Evolutionary conservation across 2,113 vertebrate species (phyloP), one percentile per base, ranked within the genome.

Genomic region (Narcine bancroftii): DNA sequence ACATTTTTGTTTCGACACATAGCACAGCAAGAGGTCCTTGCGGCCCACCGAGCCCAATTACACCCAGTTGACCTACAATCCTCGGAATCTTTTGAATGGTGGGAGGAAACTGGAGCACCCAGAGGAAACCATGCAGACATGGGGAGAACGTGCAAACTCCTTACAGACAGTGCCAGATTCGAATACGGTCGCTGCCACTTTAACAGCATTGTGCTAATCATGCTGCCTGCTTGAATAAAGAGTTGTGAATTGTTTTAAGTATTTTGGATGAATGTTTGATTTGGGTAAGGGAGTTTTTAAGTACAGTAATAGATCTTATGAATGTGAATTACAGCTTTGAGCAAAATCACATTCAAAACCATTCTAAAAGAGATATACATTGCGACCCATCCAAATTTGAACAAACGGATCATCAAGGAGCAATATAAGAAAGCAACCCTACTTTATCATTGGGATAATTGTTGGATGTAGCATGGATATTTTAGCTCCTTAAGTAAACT

Each of bases 341-440:
- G 39, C 13, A 87, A 60, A 79, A 87, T 21, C 85, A 24, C 24
- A 89, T 39, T 63, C 6, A 13, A 47, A 81, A 6, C 83, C 83
- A 89, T 89, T 24, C 56, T 89, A 63, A 89, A 65, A 89, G n/a
- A 0, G 21, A 21, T 56, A 65, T 47, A 33, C 47, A 47, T 91
- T 71, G 21, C 2, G 39, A 36, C 39, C 4, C 21, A n/a, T 63
- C 53, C 19, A 42, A 21, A 94, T 94, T 95, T 95, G 93, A 93
- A 92, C 95, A 96, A 97, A 95, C 96, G 95, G 94, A 92, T 95
- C 94, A 96, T 96, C 96, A 96, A 94, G 93, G 93, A 94, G 93
- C 94, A 93, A 94, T 24, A 93, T 92, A 93, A 93, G 92, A 95
- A 95, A 81, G 95, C 93, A 91, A 92, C 73, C 93, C 17, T 93